Base-by-base conservation (phyloP, 2,888 invertebrate genomes). In the Campoplex capitator region DNA sequence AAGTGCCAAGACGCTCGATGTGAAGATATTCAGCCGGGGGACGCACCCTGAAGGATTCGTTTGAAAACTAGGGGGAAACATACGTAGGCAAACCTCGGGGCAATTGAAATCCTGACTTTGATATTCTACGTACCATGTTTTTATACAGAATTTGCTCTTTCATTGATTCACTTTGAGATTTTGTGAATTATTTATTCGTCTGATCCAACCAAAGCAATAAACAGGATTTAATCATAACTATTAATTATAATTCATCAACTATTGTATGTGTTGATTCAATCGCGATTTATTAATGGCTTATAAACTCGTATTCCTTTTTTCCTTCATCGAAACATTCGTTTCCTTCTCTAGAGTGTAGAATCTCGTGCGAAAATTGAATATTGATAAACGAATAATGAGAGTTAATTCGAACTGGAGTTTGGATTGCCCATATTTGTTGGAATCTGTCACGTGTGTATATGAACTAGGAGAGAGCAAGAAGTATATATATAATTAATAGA, bases 1-100 rank as follows among this genome's bases (percentile, higher is more conserved):
- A 83, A 74, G 82, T 67, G 23, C 68, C 38, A 58, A 83, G 68
- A 70, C 68, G 35, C 38, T 81, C 62, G 45, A 74, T 75, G 56
- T 42, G 56, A 58, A 56, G 56, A 80, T 75, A 86, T 84, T 76
- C 68, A 56, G 51, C n/a, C 75, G n/a, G 28, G 48, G 4, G 45
- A 70, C 58, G 54, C 23, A 51, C 65, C 70, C 58, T 48, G 38
- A 38, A 51, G 71, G 38, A 65, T 83, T 51, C 67, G 38, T 71
- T 62, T 68, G 76, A 76, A 76, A 76, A 76, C 45, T 45, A 70
- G 45, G 62, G 28, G 83, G 75, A 18, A 58, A 42, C 38, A 58
- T 56, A 74, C 38, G 74, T 54, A 32, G n/a, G 48, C 28, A 23
- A 48, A 48, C 48, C 71, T 51, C 1, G 48, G n/a, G 54, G 58